These are phyloP conservation scores for Elephantulus edwardii DNA, from an alignment of 2,113 vertebrate species.

Conservation along the genomic window DNA sequence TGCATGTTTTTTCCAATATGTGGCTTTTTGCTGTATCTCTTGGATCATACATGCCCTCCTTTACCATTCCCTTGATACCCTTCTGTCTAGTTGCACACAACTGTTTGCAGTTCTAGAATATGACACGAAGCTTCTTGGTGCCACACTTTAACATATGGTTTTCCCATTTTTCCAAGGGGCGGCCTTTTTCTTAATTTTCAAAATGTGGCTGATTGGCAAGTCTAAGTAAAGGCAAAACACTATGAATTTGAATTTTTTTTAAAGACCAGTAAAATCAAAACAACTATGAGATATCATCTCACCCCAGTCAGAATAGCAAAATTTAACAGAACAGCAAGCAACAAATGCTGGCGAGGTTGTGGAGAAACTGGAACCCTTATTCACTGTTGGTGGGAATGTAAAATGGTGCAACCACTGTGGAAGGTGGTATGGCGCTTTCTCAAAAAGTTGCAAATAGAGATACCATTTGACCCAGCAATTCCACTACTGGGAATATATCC, in stretches of 20 bases:
- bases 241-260: neutral
- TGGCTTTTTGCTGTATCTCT: neutral
- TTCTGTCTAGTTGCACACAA: neutral
- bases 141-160: neutral
- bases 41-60: neutral
- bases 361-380: too few species aligned
- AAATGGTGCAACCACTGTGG: too few species aligned
- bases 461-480: too few species aligned
- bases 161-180: neutral
- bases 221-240: neutral
- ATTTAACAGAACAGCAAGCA: too few species aligned
- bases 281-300: too few species aligned
- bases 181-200: conserved; percentile 12
- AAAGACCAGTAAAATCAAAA: too few species aligned
- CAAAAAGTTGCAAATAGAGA: too few species aligned
- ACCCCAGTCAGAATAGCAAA: too few species aligned
- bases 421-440: too few species aligned
- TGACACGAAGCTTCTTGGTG: neutral
- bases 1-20: neutral
- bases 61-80: neutral
- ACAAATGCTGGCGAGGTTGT: too few species aligned
- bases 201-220: neutral
- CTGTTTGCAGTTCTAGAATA: neutral
- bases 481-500: too few species aligned
- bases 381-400: too few species aligned